Conservation (phyloP, 1,140 invertebrate genomes). For the Andrena cerasifolii region DNA sequence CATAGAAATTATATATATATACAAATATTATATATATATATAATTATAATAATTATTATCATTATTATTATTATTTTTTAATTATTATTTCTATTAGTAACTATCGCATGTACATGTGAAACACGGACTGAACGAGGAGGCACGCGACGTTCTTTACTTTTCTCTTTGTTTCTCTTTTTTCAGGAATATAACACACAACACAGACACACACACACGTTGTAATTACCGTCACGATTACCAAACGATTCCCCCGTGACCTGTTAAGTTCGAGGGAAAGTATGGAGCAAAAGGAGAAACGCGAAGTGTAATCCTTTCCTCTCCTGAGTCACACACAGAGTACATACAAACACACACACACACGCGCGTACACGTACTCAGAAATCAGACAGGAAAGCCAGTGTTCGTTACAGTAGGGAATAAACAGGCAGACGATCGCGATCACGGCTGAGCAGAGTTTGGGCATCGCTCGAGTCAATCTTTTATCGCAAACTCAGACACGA, state of each 20-base stretch:
- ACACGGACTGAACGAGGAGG: slow-evolving; percentile 50
- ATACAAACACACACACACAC: slow-evolving; percentile 15
- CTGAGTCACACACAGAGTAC: slow-evolving; percentile 50
- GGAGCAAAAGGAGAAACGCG: not conserved
- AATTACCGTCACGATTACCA: slow-evolving; percentile 1
- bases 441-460: not conserved
- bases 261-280: not conserved
- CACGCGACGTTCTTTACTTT: slow-evolving; percentile 48
- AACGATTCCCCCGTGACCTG: not conserved
- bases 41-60: slow-evolving; percentile 57
- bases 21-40: slow-evolving; percentile 50
- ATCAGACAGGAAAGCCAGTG: slow-evolving; percentile 68
- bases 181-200: not conserved
- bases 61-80: slow-evolving; percentile 52
- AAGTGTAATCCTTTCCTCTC: slow-evolving; percentile 67
- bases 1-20: slow-evolving; percentile 52
- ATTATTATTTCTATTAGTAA: slow-evolving; percentile 48
- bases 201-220: not conserved
- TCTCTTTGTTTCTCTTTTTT: slow-evolving; percentile 33
- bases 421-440: slow-evolving; percentile 66
- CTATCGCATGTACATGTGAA: slow-evolving; percentile 59
- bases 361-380: not conserved
- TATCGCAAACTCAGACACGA: too few species aligned
- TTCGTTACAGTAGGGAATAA: slow-evolving; percentile 70
- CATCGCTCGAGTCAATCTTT: too few species aligned